phyloP scores from a whole-genome alignment of 2,113 vertebrate species.

The Eptesicus fuscus region DNA sequence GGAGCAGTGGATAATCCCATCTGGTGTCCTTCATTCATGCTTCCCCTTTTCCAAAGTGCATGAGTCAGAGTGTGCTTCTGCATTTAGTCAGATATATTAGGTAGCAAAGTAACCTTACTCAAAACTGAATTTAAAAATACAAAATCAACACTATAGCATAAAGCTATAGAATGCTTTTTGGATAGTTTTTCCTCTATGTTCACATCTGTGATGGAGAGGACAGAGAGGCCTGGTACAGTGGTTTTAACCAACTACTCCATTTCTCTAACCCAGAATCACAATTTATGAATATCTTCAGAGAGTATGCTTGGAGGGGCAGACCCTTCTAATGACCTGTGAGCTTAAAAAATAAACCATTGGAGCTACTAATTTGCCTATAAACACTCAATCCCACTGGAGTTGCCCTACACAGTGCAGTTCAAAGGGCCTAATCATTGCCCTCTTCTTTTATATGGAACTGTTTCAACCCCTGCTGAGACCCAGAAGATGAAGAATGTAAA shows the following conservation, averaged over 20 bases:
- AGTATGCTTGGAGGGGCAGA: constrained; percentile 43
- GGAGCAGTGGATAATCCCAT: background rate
- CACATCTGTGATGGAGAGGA: background rate
- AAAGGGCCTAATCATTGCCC: constrained; percentile 75
- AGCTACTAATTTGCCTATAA: constrained; percentile 74
- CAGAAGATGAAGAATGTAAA: constrained; percentile 72
- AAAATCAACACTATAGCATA: background rate
- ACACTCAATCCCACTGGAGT: constrained; percentile 65
- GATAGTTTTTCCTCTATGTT: background rate
- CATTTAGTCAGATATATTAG: background rate
- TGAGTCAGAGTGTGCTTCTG: background rate
- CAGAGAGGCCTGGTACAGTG: background rate
- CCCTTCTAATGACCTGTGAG: constrained; percentile 69
- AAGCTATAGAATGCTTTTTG: background rate
- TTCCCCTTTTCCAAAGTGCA: background rate
- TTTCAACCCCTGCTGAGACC: constrained; percentile 77
- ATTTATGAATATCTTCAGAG: constrained; percentile 46
- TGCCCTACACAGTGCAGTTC: constrained; percentile 60
- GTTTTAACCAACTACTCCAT: background rate
- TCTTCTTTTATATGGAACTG: constrained; percentile 63
- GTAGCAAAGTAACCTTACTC: background rate
- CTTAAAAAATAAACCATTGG: constrained; percentile 53
- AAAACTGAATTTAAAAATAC: background rate
- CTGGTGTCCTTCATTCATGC: background rate
- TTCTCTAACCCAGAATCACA: constrained; percentile 27